Percentiles rank a stretch among this genome's conserved stretches.
Conservation (phyloP, 2,797 vertebrate genomes). For the Danio albolineatus region DNA sequence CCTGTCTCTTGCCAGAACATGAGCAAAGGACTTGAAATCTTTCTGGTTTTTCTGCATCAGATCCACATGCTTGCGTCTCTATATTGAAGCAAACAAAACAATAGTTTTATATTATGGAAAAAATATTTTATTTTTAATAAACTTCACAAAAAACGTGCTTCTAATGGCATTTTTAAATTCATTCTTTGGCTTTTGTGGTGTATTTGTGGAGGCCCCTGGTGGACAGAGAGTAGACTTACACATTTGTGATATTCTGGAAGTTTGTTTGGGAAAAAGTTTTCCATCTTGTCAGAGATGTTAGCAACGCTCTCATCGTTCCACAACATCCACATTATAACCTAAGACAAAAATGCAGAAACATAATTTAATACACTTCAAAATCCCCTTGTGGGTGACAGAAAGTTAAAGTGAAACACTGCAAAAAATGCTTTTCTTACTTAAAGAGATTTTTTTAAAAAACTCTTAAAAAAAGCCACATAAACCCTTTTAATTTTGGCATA, state of each 20-base stretch:
- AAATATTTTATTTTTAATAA: no score
- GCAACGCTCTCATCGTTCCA: conserved; percentile 59
- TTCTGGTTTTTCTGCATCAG: conserved; percentile 75
- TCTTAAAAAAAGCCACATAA: no score
- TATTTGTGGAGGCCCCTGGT: conserved; percentile 42
- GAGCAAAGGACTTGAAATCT: conserved; percentile 74
- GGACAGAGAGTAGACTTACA: conserved; percentile 69
- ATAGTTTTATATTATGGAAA: background rate
- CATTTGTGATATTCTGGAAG: conserved; percentile 71
- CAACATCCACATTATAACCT: conserved; percentile 80
- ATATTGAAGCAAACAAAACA: background rate
- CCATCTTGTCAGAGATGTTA: conserved; percentile 67
- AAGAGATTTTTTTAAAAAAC: no score
- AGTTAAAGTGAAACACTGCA: no score
- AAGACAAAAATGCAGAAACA: conserved; percentile 22
- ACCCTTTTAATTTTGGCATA: no score
- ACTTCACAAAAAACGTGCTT: conserved; percentile 11
- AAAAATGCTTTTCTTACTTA: no score
- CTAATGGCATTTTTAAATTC: background rate
- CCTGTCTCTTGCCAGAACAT: conserved; percentile 68
- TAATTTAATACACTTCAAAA: background rate
- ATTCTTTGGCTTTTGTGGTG: background rate
- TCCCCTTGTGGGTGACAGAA: no score
- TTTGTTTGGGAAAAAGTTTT: conserved; percentile 71
- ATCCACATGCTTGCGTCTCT: conserved; percentile 72